These are phyloP conservation scores for Cynoglossus semilaevis DNA, from an alignment of 2,113 vertebrate genomes.

Conservation along the genomic window DNA sequence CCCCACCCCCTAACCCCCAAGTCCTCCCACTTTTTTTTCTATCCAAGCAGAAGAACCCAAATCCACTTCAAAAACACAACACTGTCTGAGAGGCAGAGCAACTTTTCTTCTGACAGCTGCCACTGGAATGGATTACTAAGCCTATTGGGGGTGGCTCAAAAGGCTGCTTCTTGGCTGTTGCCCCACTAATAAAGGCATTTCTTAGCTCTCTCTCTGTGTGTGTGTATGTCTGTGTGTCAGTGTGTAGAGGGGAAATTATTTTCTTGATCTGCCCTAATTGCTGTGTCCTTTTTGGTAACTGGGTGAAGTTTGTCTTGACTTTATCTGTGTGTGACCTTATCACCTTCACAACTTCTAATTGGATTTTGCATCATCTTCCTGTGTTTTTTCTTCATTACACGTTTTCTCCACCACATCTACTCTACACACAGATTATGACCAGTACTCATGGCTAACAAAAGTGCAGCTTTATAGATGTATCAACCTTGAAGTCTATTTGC, in stretches of 20 bases:
- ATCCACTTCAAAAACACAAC: slow-evolving; percentile 66
- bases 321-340: slow-evolving; percentile 13
- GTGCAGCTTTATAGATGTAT: slow-evolving; percentile 67
- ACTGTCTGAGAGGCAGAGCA: slow-evolving; percentile 67
- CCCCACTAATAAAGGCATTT: slow-evolving; percentile 69
- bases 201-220: too few relatives aligned
- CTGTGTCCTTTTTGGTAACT: slow-evolving; percentile 26
- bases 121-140: slow-evolving; percentile 76
- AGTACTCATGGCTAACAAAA: slow-evolving; percentile 57
- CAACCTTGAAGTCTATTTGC: slow-evolving; percentile 67
- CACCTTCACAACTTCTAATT: not conserved
- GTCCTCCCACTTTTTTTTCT: slow-evolving; percentile 47
- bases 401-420: slow-evolving; percentile 35
- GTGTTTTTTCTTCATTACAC: slow-evolving; percentile 20
- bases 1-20: slow-evolving; percentile 9
- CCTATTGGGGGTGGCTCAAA: slow-evolving; percentile 69
- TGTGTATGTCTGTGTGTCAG: slow-evolving; percentile 14
- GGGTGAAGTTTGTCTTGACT: slow-evolving; percentile 13
- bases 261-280: slow-evolving; percentile 46
- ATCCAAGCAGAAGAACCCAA: slow-evolving; percentile 62
- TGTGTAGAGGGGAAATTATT: slow-evolving; percentile 33
- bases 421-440: slow-evolving; percentile 31
- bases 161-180: slow-evolving; percentile 61
- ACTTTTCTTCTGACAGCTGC: slow-evolving; percentile 78
- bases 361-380: slow-evolving; percentile 13